Evolutionary conservation across 2,888 invertebrate species (phyloP).

Genomic region (Trichopria drosophilae): DNA sequence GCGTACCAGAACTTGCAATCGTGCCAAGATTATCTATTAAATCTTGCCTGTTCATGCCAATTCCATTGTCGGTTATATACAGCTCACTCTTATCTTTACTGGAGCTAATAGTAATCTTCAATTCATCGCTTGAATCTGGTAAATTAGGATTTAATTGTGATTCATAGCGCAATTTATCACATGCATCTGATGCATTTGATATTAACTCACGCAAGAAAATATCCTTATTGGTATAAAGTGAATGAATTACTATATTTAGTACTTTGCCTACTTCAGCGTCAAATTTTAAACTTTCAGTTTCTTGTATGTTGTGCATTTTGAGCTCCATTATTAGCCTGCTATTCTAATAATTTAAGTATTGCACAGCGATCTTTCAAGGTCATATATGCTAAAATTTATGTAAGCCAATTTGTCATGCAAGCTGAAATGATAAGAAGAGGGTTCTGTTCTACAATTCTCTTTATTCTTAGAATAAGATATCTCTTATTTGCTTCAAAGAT

Average conservation of each 20-base stretch:
- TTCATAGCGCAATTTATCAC: conserved; percentile 23
- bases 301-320: conserved; percentile 19
- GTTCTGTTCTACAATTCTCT: no score
- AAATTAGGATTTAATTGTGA: conserved; percentile 11
- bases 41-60: conserved; percentile 21
- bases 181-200: conserved; percentile 23
- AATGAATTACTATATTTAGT: conserved; percentile 20
- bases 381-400: conserved; percentile 16
- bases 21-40: conserved; percentile 19
- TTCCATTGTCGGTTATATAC: conserved; percentile 17
- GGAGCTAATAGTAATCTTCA: conserved; percentile 18
- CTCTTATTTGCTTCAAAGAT: conserved; percentile 17
- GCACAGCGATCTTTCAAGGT: conserved; percentile 14
- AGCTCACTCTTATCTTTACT: conserved; percentile 16
- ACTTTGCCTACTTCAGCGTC: conserved; percentile 19
- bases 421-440: no score
- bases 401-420: conserved; percentile 11
- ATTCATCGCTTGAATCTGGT: conserved; percentile 5
- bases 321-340: conserved; percentile 21
- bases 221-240: conserved; percentile 21
- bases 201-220: conserved; percentile 25
- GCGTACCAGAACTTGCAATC: conserved; percentile 23
- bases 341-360: conserved; percentile 17
- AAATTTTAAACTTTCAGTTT: conserved; percentile 21
- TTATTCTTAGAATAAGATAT: conserved; percentile 14